Evolutionary conservation across 2,888 invertebrate genomes (phyloP).

Genomic region (Andrena camellia): DNA sequence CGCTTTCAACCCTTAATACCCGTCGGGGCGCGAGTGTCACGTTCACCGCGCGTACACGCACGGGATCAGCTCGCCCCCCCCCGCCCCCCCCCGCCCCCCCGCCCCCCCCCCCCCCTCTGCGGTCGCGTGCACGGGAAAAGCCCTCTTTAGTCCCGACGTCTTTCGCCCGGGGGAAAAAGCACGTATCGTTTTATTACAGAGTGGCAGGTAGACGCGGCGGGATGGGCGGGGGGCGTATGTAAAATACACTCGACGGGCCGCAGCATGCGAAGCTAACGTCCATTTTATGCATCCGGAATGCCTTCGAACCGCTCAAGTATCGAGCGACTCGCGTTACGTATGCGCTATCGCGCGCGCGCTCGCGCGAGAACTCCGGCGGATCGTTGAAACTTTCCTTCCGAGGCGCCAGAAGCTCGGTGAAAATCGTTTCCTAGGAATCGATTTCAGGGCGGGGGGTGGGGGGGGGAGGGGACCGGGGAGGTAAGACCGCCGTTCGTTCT

Average conservation of each 20-base stretch:
- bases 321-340: constrained; percentile 72
- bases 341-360: constrained; percentile 5
- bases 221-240: constrained; percentile 72
- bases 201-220: constrained; percentile 45
- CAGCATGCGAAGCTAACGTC: constrained; percentile 79
- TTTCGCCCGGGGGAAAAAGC: constrained; percentile 40
- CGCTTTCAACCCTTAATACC: no score
- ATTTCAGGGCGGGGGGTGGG: not conserved
- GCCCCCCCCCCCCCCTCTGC: not conserved
- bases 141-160: constrained; percentile 28
- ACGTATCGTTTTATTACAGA: constrained; percentile 73
- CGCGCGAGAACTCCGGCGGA: constrained; percentile 19
- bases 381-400: constrained; percentile 28
- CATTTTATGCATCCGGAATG: constrained; percentile 82
- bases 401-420: not conserved
- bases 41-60: not conserved
- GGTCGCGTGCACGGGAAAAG: constrained; percentile 18
- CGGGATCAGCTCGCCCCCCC: not conserved
- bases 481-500: not conserved
- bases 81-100: not conserved
- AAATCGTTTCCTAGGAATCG: not conserved
- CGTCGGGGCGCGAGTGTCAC: no score
- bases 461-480: no score
- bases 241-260: constrained; percentile 75
- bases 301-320: constrained; percentile 81